phyloP scores from a whole-genome alignment of 2,797 vertebrate genomes.

The Oreonectes daqikongensis region DNA sequence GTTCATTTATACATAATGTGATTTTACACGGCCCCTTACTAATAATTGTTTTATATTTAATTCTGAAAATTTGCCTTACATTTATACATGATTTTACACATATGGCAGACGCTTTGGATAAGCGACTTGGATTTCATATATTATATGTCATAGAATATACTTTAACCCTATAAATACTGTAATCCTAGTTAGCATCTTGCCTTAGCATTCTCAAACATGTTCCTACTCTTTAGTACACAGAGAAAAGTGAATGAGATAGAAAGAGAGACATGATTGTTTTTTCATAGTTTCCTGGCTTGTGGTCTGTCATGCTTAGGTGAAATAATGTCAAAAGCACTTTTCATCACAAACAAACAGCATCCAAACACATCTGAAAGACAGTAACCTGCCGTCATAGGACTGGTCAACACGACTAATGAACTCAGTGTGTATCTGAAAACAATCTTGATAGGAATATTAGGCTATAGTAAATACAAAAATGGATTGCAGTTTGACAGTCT shows the following conservation, averaged over 20 bases:
- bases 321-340: constrained; percentile 71
- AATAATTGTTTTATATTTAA: too few relatives aligned
- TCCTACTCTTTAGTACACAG: constrained; percentile 1
- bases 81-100: too few relatives aligned
- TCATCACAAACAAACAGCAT: constrained; percentile 61
- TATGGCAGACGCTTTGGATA: too few relatives aligned
- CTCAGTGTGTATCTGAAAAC: neutral
- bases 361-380: constrained; percentile 32
- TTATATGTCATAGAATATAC: constrained; percentile 41
- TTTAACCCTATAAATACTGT: constrained; percentile 37
- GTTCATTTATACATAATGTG: too few relatives aligned
- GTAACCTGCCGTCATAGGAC: constrained; percentile 6
- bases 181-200: neutral
- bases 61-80: too few relatives aligned
- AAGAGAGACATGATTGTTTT: constrained; percentile 51
- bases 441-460: neutral
- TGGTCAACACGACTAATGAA: neutral
- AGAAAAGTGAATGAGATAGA: neutral
- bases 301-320: constrained; percentile 64
- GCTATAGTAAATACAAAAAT: neutral
- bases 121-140: too few relatives aligned
- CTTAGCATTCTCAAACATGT: neutral
- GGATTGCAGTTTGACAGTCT: neutral
- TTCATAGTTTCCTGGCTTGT: constrained; percentile 70
- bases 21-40: too few relatives aligned